Evolutionary conservation across 1,140 invertebrate genomes (phyloP), one percentile per base, ranked within the genome.

Genomic region (Drosophila bipectinata): DNA sequence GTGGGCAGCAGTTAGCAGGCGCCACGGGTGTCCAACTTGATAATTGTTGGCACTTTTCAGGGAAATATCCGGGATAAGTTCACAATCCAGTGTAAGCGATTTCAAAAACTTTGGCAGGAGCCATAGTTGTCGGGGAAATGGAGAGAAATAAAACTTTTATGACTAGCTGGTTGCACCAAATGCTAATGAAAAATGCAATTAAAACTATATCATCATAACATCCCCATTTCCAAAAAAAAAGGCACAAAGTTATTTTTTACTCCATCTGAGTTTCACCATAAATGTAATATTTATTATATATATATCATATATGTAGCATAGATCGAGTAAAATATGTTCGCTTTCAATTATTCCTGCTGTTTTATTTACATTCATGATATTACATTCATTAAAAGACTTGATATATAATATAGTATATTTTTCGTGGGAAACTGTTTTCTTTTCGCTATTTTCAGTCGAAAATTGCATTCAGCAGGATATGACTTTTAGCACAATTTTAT

Each of bases 301-400:
- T 61, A 26, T 61, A 5, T 66, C 5, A 30, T 66, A 53, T 66
- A 56, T 77, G 64, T 82, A 64, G 57, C 66, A 75, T 79, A 77
- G 67, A 77, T 85, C 51, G 81, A 68, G 59, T 87, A 64, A 87
- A 85, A 85, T 80, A 82, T 87, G 66, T 72, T 77, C 45, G 77
- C 56, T 57, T 79, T 56, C 44, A 48, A 49, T 66, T 73, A 52
- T 68, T 81, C 59, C 62, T 75, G 58, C 56, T 75, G 32, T 69
- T 74, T 81, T 85, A 85, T 85, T 87, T 85, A 85, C 82, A 85
- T 85, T 85, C 47, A 85, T 81, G 55, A 73, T 77, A 77, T 56
- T 62, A 56, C 54, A 64, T 81, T 77, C 74, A 60, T 55, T 84
- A 37, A 64, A 66, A 66, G 62, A 44, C 59, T 37, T 37, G 12